These are phyloP conservation scores for Mamestra configurata DNA, from an alignment of 1,140 invertebrate genomes.

Conservation along the genomic window DNA sequence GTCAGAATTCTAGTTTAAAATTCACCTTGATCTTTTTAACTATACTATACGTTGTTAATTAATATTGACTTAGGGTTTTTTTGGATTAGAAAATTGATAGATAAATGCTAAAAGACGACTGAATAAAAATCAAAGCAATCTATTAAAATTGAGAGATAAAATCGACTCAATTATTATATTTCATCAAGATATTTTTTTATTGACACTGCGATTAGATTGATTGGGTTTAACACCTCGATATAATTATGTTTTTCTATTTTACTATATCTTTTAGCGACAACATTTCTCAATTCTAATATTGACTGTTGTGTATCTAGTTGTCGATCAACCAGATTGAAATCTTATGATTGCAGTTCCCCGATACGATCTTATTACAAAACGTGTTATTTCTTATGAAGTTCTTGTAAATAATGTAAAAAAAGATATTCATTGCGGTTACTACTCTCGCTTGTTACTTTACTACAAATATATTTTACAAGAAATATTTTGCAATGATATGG, in stretches of 20 bases:
- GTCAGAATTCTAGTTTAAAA: conserved; percentile 49
- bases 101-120: conserved; percentile 1
- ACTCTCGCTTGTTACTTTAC: conserved; percentile 27
- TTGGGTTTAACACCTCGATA: conserved; percentile 33
- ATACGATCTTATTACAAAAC: conserved; percentile 37
- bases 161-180: conserved; percentile 8
- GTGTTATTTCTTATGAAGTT: conserved; percentile 40
- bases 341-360: conserved; percentile 12
- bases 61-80: conserved; percentile 9
- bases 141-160: conserved; percentile 16
- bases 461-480: conserved; percentile 21
- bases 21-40: conserved; percentile 47
- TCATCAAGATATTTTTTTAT: conserved; percentile 20
- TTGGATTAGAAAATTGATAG: neutral
- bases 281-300: conserved; percentile 35
- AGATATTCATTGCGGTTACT: neutral
- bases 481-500: conserved; percentile 19
- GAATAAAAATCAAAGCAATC: conserved; percentile 4
- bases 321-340: conserved; percentile 29
- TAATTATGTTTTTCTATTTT: conserved; percentile 39
- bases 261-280: conserved; percentile 16
- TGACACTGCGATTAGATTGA: conserved; percentile 13
- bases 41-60: conserved; percentile 30
- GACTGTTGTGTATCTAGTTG: conserved; percentile 8
- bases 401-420: conserved; percentile 38